Evolutionary conservation across 2,113 vertebrate species (phyloP).

Genomic region (Malurus elegans): DNA sequence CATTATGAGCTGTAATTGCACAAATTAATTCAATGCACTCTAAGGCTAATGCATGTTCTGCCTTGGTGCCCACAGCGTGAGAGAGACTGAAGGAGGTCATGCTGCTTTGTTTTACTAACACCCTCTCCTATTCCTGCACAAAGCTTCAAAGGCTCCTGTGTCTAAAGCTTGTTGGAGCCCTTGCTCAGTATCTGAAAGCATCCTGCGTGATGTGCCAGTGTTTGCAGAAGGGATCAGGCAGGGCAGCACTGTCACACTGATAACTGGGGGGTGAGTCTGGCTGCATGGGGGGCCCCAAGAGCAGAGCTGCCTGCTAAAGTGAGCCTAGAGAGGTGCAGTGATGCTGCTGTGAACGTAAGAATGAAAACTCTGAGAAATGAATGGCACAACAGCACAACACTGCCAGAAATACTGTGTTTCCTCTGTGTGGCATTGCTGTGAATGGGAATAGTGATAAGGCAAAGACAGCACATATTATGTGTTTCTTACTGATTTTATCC

Average conservation of each 20-base stretch:
- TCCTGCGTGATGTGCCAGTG: too few species aligned
- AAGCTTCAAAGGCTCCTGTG: not conserved
- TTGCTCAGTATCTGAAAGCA: not conserved
- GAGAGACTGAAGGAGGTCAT: not conserved
- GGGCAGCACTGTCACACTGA: not conserved
- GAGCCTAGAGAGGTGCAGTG: not conserved
- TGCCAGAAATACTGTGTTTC: not conserved
- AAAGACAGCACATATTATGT: rapidly evolving
- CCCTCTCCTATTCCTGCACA: not conserved
- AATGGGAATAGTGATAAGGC: not conserved
- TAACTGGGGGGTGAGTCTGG: not conserved
- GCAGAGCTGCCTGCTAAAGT: not conserved
- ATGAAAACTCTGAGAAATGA: not conserved
- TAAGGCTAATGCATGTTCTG: not conserved
- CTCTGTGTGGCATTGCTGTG: not conserved
- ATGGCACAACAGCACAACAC: too few species aligned
- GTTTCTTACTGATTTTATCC: not conserved
- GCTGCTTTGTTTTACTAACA: not conserved
- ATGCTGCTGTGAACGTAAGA: not conserved
- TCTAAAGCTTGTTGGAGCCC: not conserved
- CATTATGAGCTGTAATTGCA: not conserved
- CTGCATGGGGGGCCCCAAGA: rapidly evolving
- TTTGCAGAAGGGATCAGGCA: not conserved
- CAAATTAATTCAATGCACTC: not conserved
- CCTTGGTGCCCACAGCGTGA: not conserved